Conservation (phyloP, 2,113 vertebrate species). For the Misgurnus anguillicaudatus region DNA sequence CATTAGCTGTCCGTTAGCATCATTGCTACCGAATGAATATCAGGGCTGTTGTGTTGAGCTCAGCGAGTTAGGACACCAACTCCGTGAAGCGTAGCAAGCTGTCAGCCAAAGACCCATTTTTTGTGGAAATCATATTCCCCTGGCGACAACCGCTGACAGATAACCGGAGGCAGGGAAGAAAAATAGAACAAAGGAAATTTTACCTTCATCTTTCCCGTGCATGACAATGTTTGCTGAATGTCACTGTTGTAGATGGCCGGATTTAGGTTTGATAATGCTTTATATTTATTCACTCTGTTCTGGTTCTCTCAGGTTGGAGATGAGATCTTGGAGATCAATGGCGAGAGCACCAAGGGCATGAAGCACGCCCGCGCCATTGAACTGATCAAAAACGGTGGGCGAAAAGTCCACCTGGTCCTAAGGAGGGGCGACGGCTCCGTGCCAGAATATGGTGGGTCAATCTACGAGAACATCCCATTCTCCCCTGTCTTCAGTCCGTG, state of each 20-base stretch:
- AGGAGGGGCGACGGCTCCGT: slow-evolving; percentile 98
- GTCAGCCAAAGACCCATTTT: slow-evolving; percentile 58
- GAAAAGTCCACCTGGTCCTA: slow-evolving; percentile 92
- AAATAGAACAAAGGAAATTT: slow-evolving; percentile 52
- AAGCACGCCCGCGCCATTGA: slow-evolving; percentile 98
- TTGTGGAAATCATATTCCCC: slow-evolving; percentile 64
- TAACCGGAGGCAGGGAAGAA: slow-evolving; percentile 61
- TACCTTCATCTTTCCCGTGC: slow-evolving; percentile 35
- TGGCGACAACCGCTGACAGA: slow-evolving; percentile 61
- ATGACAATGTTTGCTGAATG: slow-evolving; percentile 7
- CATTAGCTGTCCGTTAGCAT: not conserved
- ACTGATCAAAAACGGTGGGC: slow-evolving; percentile 98
- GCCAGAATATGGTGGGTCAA: slow-evolving; percentile 99
- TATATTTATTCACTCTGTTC: not conserved
- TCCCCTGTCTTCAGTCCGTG: slow-evolving; percentile 98
- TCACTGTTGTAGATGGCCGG: not conserved
- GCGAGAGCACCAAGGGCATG: slow-evolving; percentile 99
- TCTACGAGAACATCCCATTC: slow-evolving; percentile 99
- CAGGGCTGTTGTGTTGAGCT: slow-evolving; percentile 21
- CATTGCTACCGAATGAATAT: not conserved
- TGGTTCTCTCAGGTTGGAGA: slow-evolving; percentile 84
- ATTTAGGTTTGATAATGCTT: slow-evolving; percentile 3
- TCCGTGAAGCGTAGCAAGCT: slow-evolving; percentile 59
- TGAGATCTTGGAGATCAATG: slow-evolving; percentile 98
- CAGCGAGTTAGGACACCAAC: slow-evolving; percentile 57